These are phyloP conservation scores for Lynx canadensis DNA, from an alignment of 2,113 vertebrate species.

Conservation along the genomic window DNA sequence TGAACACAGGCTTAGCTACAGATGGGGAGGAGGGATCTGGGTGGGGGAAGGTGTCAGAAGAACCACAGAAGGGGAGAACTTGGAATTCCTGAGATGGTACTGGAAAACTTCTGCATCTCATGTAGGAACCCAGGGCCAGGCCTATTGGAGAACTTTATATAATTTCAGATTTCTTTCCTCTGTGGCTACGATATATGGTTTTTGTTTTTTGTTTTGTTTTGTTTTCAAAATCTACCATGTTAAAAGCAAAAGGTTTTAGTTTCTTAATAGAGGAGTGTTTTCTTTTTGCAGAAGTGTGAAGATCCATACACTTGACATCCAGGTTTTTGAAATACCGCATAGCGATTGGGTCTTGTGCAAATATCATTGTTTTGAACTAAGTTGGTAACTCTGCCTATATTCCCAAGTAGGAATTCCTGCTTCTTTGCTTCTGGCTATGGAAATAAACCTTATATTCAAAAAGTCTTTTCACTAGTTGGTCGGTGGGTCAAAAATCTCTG, in stretches of 20 bases:
- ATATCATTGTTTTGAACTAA: neutral
- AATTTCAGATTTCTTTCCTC: constrained; percentile 10
- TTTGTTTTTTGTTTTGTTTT: neutral
- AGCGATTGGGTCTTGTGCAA: neutral
- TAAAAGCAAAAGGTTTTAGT: neutral
- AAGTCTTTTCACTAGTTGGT: neutral
- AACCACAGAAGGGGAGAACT: neutral
- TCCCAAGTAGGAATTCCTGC: neutral
- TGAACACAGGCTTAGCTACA: neutral
- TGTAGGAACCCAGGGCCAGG: neutral
- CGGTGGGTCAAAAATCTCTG: neutral
- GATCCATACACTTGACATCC: neutral
- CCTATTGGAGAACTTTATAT: neutral
- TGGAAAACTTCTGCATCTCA: neutral
- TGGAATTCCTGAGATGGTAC: neutral
- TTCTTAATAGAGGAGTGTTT: neutral
- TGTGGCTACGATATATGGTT: neutral
- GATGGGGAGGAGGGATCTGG: neutral
- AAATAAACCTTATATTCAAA: neutral
- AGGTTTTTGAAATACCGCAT: neutral
- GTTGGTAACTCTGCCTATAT: neutral
- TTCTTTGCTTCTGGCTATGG: neutral
- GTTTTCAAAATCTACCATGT: neutral
- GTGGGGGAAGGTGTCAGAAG: neutral
- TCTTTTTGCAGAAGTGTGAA: constrained; percentile 2